Evolutionary conservation across 2,888 invertebrate species (phyloP).

Genomic region (Himalopsyche tibetana): DNA sequence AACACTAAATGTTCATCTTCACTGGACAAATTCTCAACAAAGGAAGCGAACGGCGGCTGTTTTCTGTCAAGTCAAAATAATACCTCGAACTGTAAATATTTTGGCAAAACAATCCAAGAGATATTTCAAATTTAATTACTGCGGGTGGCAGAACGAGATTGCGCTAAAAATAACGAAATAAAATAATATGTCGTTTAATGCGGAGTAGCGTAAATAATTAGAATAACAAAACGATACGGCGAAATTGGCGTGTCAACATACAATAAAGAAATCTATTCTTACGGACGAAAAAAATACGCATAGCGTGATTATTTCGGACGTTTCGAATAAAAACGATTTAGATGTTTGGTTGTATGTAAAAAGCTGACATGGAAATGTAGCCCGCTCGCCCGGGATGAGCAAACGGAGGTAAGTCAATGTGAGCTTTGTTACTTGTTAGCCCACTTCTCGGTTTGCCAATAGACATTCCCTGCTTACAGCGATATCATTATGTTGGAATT

Average conservation of each 20-base stretch:
- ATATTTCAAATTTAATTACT: conserved; percentile 41
- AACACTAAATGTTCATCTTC: too few relatives aligned
- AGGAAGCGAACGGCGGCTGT: conserved; percentile 17
- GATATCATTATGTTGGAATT: conserved; percentile 22
- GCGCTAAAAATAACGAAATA: background rate
- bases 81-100: background rate
- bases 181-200: background rate
- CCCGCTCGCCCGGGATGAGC: conserved; percentile 6
- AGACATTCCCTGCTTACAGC: background rate
- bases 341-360: background rate
- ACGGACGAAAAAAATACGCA: background rate
- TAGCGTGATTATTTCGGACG: background rate
- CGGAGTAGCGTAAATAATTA: conserved; percentile 4
- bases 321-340: background rate
- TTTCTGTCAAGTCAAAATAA: conserved; percentile 17
- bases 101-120: background rate
- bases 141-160: conserved; percentile 14
- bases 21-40: background rate
- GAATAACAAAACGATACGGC: conserved; percentile 24
- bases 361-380: background rate
- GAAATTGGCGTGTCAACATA: conserved; percentile 4
- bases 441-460: background rate
- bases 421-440: conserved; percentile 14
- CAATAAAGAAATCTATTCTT: background rate
- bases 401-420: background rate